Percentiles rank a stretch among this genome's conserved stretches.
Conservation (phyloP, 2,797 vertebrate species). For the Oreortyx pictus region DNA sequence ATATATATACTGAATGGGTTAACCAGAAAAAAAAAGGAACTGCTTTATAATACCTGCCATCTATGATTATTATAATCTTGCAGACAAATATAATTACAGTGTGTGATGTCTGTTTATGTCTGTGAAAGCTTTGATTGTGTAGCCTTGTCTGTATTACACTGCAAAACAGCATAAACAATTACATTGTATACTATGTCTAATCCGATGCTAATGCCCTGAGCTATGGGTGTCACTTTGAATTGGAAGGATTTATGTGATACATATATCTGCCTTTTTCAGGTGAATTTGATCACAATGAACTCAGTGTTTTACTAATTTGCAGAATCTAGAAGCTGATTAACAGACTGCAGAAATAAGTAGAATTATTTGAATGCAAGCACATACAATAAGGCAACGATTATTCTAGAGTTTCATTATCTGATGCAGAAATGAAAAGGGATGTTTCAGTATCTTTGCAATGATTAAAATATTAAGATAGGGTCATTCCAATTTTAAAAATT, state of each 20-base stretch:
- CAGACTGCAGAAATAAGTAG: slow-evolving; percentile 17
- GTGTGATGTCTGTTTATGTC: slow-evolving; percentile 81
- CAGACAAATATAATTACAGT: slow-evolving; percentile 84
- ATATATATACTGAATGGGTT: slow-evolving; percentile 67
- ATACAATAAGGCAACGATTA: slow-evolving; percentile 18
- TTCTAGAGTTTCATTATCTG: slow-evolving; percentile 4
- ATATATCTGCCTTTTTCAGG: slow-evolving; percentile 48
- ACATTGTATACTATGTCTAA: slow-evolving; percentile 68
- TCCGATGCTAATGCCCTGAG: slow-evolving; percentile 67
- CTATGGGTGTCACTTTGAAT: slow-evolving; percentile 68
- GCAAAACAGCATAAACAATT: slow-evolving; percentile 78
- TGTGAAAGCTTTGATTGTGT: slow-evolving; percentile 82
- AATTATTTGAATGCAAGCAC: background rate
- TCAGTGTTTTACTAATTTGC: background rate
- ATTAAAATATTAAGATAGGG: slow-evolving; percentile 51
- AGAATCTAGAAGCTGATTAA: slow-evolving; percentile 37
- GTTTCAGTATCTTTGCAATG: slow-evolving; percentile 26
- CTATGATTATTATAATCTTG: slow-evolving; percentile 82
- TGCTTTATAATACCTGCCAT: slow-evolving; percentile 76
- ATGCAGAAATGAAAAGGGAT: slow-evolving; percentile 9
- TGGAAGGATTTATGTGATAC: slow-evolving; percentile 63
- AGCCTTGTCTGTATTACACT: slow-evolving; percentile 74
- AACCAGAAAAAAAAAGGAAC: slow-evolving; percentile 70
- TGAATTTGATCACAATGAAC: slow-evolving; percentile 62
- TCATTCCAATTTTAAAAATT: slow-evolving; percentile 26